Conservation (phyloP, 1,140 invertebrate genomes). For the Luehdorfia chinensis region DNA sequence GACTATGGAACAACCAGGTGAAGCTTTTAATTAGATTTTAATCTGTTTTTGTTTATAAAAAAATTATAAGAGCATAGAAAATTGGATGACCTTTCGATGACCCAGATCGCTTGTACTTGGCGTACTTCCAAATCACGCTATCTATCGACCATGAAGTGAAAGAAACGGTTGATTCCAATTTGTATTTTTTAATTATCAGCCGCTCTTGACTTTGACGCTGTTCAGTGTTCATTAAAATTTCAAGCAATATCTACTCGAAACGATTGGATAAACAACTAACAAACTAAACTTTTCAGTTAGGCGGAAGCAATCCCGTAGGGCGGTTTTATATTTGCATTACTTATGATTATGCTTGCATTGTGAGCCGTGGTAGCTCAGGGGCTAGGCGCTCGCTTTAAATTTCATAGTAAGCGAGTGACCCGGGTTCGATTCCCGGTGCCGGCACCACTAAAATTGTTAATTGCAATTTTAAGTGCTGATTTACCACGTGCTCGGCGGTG, state of each 20-base stretch:
- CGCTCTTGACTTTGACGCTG: constrained; percentile 51
- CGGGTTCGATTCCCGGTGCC: too few species aligned
- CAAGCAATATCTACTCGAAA: constrained; percentile 45
- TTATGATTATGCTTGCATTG: too few species aligned
- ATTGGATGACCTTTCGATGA: constrained; percentile 53
- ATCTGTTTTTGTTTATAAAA: too few species aligned
- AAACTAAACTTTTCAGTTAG: constrained; percentile 3
- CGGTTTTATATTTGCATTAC: too few species aligned
- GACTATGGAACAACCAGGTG: too few species aligned
- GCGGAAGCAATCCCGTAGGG: neutral
- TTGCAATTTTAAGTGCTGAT: too few species aligned
- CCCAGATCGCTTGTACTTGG: constrained; percentile 58
- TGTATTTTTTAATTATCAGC: constrained; percentile 68
- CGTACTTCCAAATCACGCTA: constrained; percentile 59
- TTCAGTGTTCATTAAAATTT: constrained; percentile 43
- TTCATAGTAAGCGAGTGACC: too few species aligned
- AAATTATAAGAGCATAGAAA: constrained; percentile 32
- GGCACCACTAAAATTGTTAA: too few species aligned
- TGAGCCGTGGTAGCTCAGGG: too few species aligned
- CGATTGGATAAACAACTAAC: constrained; percentile 24
- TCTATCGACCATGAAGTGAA: constrained; percentile 53
- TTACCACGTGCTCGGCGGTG: too few species aligned
- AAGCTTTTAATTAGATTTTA: too few species aligned
- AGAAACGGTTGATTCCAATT: constrained; percentile 62
- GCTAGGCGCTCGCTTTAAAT: too few species aligned